Evolutionary conservation across 2,888 invertebrate species (phyloP).

Genomic region (Coremacera marginata): DNA sequence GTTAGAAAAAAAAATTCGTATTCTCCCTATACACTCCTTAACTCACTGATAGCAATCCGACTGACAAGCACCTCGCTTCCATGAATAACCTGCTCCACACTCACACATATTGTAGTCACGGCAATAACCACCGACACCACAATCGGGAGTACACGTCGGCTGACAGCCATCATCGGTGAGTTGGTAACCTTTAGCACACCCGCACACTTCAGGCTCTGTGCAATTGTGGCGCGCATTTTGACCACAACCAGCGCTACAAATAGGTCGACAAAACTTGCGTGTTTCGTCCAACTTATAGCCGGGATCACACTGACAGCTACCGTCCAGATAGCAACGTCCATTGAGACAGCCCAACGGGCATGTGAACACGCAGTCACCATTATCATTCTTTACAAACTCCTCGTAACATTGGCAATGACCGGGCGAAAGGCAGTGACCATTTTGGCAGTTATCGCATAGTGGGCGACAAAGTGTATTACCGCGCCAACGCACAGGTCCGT

Average conservation of each 20-base stretch:
- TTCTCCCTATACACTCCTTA: too few species aligned
- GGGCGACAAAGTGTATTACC: constrained; percentile 57
- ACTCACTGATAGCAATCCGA: constrained; percentile 67
- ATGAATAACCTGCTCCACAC: constrained; percentile 72
- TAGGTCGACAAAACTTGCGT: constrained; percentile 74
- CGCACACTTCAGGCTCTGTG: constrained; percentile 66
- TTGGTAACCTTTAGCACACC: constrained; percentile 69
- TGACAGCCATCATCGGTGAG: constrained; percentile 61
- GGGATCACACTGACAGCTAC: constrained; percentile 76
- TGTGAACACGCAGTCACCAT: constrained; percentile 64
- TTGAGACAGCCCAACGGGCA: constrained; percentile 73
- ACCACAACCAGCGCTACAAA: constrained; percentile 69
- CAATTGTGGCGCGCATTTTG: constrained; percentile 60
- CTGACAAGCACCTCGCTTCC: constrained; percentile 65
- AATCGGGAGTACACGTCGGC: constrained; percentile 63
- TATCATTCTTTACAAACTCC: constrained; percentile 63
- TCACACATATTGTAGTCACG: constrained; percentile 73
- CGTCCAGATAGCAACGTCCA: constrained; percentile 72
- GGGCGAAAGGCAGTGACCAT: constrained; percentile 61
- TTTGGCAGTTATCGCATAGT: constrained; percentile 59
- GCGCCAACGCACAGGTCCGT: constrained; percentile 57
- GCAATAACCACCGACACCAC: constrained; percentile 72
- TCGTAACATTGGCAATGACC: constrained; percentile 63
- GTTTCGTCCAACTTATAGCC: constrained; percentile 73
- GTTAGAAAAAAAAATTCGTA: too few species aligned